Percentiles rank a stretch among this genome's conserved stretches.
These are phyloP conservation scores for Eutolmus rufibarbis DNA, from an alignment of 2,888 invertebrate species.

Conservation along the genomic window DNA sequence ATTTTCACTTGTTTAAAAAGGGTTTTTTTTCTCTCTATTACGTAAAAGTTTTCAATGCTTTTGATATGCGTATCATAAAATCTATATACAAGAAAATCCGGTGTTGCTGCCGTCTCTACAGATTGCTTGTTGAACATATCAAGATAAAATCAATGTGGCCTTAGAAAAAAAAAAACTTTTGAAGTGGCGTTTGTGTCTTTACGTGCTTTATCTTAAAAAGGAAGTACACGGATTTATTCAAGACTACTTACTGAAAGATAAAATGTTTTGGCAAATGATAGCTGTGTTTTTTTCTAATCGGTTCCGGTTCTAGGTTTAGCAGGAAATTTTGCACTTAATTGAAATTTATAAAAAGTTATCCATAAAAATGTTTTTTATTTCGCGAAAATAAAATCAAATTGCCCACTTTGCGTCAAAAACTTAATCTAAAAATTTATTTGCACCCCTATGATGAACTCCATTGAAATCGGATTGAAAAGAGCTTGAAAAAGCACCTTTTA, in stretches of 20 bases:
- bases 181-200: not conserved
- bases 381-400: no score
- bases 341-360: no score
- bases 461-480: no score
- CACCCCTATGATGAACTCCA: no score
- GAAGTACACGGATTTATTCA: not conserved
- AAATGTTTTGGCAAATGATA: no score
- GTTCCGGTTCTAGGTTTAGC: no score
- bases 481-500: no score
- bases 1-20: not conserved
- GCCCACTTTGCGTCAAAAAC: no score
- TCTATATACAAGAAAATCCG: not conserved
- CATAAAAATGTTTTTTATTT: no score
- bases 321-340: no score
- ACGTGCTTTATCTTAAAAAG: not conserved
- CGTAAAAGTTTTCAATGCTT: not conserved
- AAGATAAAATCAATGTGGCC: not conserved
- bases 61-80: not conserved
- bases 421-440: no score
- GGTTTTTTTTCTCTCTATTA: not conserved
- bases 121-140: not conserved
- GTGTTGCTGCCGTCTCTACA: not conserved
- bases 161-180: not conserved
- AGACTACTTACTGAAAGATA: not conserved
- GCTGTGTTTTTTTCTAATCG: no score